Conservation (phyloP, 2,888 invertebrate genomes). For the Ormyrus pomaceus region DNA sequence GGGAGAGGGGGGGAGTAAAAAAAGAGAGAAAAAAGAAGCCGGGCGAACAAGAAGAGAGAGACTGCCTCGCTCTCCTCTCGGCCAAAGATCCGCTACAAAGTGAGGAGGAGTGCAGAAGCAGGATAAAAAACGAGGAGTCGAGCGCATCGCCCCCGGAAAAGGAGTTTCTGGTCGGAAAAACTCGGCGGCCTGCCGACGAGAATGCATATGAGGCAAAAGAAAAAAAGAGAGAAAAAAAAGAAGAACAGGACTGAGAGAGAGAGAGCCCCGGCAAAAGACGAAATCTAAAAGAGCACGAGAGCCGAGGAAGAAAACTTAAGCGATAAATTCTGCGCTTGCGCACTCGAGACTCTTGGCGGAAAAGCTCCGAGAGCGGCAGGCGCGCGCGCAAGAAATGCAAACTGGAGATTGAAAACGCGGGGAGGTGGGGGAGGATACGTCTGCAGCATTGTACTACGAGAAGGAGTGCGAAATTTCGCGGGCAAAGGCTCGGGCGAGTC, state of each 20-base stretch:
- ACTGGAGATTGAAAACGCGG: constrained; percentile 25
- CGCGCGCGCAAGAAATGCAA: constrained; percentile 4
- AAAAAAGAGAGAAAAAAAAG: not conserved
- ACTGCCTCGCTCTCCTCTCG: not conserved
- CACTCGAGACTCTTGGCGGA: constrained; percentile 7
- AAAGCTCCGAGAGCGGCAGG: not conserved
- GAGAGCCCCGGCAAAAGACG: too few species aligned
- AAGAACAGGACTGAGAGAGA: not conserved
- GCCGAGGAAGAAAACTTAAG: constrained; percentile 41
- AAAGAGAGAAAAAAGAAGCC: not conserved
- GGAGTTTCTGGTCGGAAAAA: constrained; percentile 38
- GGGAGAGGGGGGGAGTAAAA: not conserved
- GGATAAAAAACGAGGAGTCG: not conserved
- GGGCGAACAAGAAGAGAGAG: not conserved
- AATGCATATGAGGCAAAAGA: constrained; percentile 29
- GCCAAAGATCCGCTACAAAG: constrained; percentile 27
- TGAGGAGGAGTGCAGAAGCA: not conserved
- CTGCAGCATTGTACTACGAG: not conserved
- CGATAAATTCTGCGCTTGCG: constrained; percentile 47
- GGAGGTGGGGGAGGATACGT: not conserved
- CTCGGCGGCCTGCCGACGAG: not conserved
- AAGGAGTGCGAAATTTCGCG: constrained; percentile 26
- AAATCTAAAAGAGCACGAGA: not conserved
- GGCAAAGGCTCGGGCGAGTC: not conserved
- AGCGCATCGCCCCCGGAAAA: constrained; percentile 25